Percentiles rank a stretch among this genome's conserved stretches.
These are phyloP conservation scores for Parazoanthus atlanticus DNA, from an alignment of 92 coral and sea anemone species.

Conservation along the genomic window DNA sequence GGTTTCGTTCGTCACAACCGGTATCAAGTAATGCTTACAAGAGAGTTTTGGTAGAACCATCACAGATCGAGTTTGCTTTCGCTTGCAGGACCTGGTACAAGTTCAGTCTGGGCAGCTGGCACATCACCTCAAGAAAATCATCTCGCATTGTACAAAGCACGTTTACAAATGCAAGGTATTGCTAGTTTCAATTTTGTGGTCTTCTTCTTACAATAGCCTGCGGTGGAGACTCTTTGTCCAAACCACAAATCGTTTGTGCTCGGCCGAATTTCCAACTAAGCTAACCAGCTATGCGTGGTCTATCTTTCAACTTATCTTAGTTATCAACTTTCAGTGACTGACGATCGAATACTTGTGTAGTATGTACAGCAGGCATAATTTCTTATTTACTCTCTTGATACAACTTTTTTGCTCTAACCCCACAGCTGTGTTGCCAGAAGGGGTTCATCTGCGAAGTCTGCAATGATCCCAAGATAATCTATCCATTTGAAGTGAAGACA, in stretches of 20 bases:
- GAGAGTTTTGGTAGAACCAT: neutral
- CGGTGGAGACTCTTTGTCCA: too few species aligned
- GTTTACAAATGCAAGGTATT: conserved; percentile 92
- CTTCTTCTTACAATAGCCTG: too few species aligned
- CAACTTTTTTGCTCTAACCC: neutral
- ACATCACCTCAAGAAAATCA: conserved; percentile 93
- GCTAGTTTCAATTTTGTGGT: too few species aligned
- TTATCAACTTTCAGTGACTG: too few species aligned
- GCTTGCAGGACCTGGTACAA: conserved; percentile 89
- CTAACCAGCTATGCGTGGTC: too few species aligned
- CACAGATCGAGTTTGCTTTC: neutral
- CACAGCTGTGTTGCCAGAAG: conserved; percentile 96
- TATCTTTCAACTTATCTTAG: too few species aligned
- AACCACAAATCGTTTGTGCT: too few species aligned
- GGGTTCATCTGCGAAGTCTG: conserved; percentile 98
- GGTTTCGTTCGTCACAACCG: neutral
- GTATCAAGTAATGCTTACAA: neutral
- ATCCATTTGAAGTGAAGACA: conserved; percentile 86
- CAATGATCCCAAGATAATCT: conserved; percentile 87
- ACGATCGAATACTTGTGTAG: too few species aligned
- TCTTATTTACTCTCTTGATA: neutral
- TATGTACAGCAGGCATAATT: neutral
- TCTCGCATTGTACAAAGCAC: conserved; percentile 92
- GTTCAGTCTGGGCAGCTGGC: conserved; percentile 94
- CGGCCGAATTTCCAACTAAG: too few species aligned